Evolutionary conservation across 2,797 vertebrate species (phyloP).

Genomic region (Pseudochromis fuscus): DNA sequence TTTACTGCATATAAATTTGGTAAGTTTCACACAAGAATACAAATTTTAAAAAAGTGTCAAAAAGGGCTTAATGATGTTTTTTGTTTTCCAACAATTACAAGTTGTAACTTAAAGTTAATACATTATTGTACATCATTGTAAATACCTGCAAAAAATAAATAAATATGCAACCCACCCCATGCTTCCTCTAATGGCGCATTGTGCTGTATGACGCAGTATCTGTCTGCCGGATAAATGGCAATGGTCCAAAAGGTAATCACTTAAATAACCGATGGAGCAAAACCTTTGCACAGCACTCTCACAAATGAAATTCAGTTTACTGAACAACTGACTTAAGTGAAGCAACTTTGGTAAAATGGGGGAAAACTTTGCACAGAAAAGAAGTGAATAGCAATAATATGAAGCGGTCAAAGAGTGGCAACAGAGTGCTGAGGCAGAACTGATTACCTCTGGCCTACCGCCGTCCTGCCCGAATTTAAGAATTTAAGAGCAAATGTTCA

Average conservation of each 20-base stretch:
- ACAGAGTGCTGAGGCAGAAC: slow-evolving; percentile 45
- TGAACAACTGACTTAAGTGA: slow-evolving; percentile 41
- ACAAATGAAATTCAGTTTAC: slow-evolving; percentile 50
- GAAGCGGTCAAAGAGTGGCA: slow-evolving; percentile 29
- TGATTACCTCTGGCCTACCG: slow-evolving; percentile 33
- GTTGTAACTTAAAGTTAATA: not conserved
- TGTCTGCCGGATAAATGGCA: slow-evolving; percentile 32
- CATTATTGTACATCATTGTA: not conserved
- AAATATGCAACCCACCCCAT: not conserved
- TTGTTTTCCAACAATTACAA: no score
- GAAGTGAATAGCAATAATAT: slow-evolving; percentile 44
- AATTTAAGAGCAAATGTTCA: slow-evolving; percentile 50
- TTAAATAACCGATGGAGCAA: slow-evolving; percentile 34
- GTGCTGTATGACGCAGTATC: slow-evolving; percentile 13
- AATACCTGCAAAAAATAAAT: not conserved
- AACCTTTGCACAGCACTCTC: slow-evolving; percentile 48
- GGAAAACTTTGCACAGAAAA: slow-evolving; percentile 44
- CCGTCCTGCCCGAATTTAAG: no score
- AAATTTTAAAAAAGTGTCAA: no score
- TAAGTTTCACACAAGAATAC: not conserved
- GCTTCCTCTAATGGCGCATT: slow-evolving; percentile 5
- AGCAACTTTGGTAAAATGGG: slow-evolving; percentile 28
- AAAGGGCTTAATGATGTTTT: no score
- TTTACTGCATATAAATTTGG: no score
- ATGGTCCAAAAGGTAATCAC: slow-evolving; percentile 42